phyloP scores from a whole-genome alignment of 2,113 vertebrate genomes.

The Lontra canadensis region DNA sequence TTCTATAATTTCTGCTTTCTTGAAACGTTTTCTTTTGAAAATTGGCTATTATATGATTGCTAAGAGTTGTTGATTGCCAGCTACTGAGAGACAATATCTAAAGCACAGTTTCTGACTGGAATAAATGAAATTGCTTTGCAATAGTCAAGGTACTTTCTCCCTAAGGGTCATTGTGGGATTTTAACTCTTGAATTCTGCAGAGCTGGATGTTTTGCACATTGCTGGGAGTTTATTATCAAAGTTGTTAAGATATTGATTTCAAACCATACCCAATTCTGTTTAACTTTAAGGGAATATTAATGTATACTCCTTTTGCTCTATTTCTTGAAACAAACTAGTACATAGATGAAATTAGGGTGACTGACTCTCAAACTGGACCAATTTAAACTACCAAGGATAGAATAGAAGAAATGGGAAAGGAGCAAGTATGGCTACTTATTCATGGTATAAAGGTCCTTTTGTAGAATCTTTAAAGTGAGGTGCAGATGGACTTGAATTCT shows the following conservation, averaged over 20 bases:
- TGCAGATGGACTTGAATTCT: background rate
- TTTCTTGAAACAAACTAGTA: conserved; percentile 34
- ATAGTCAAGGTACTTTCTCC: conserved; percentile 28
- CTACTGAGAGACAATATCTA: background rate
- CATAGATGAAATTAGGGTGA: conserved; percentile 14
- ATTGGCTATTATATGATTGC: conserved; percentile 12
- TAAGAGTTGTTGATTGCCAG: conserved; percentile 27
- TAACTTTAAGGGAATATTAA: conserved; percentile 43
- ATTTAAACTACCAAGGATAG: conserved; percentile 2
- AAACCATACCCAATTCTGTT: conserved; percentile 11
- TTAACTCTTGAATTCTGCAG: conserved; percentile 36
- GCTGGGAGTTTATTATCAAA: background rate
- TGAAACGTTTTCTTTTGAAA: conserved; percentile 41
- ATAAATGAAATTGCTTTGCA: conserved; percentile 29
- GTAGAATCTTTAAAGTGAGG: background rate
- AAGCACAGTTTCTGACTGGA: conserved; percentile 29
- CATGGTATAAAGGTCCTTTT: background rate
- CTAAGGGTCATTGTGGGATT: conserved; percentile 44
- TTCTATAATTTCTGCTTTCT: conserved; percentile 19
- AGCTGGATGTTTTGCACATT: conserved; percentile 33
- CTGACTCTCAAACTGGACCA: background rate
- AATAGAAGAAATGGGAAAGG: conserved; percentile 23
- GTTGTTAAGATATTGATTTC: conserved; percentile 31
- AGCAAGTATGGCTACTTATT: background rate
- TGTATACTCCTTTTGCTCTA: background rate